Percentiles rank a stretch among this genome's conserved stretches.
Evolutionary conservation across 2,797 vertebrate genomes (phyloP).

Genomic region (Merluccius polli): DNA sequence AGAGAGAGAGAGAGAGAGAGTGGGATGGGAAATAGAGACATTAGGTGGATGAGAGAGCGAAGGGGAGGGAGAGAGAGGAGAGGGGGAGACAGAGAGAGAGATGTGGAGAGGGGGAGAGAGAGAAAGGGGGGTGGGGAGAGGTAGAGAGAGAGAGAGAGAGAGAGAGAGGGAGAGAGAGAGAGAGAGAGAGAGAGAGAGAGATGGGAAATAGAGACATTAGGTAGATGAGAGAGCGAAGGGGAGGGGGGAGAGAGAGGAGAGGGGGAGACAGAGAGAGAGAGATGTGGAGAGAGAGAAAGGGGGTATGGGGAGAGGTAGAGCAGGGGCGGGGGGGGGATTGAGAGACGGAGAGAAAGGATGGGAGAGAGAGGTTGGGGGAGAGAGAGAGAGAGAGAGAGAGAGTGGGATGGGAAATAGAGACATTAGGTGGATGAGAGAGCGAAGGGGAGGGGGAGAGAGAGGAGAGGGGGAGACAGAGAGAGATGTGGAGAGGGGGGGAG

Average conservation of each 20-base stretch:
- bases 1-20: constrained; percentile 18
- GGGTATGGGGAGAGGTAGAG: no score
- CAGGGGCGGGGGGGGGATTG: no score
- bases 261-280: no score
- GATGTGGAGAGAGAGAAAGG: no score
- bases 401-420: background rate
- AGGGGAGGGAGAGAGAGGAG: background rate
- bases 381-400: no score
- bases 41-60: background rate
- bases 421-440: background rate
- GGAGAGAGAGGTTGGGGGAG: no score
- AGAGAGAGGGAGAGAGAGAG: constrained; percentile 8
- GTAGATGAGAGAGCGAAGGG: no score
- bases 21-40: constrained; percentile 2
- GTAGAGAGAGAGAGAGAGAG: background rate
- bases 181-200: constrained; percentile 19
- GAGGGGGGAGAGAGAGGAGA: no score
- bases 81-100: no score
- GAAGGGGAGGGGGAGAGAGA: background rate
- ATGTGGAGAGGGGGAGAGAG: no score
- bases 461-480: background rate
- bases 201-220: background rate
- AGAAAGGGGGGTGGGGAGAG: no score
- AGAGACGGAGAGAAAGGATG: no score
- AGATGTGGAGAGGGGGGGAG: background rate